Percentiles rank a stretch among this genome's conserved stretches.
phyloP scores from a whole-genome alignment of 2,797 vertebrate genomes.

The Eulemur rubriventer region DNA sequence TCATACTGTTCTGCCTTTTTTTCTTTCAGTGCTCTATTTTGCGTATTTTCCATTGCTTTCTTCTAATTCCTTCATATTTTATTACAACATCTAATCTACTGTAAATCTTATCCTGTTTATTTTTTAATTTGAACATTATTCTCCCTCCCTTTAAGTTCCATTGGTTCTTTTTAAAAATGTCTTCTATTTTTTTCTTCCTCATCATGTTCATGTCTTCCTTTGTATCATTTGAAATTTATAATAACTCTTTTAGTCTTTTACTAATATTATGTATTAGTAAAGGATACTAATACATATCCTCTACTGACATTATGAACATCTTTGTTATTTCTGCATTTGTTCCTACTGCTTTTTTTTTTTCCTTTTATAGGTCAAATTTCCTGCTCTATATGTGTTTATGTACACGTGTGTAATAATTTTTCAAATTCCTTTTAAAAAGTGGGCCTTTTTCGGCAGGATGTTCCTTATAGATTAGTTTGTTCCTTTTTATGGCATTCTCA shows the following conservation, averaged over 20 bases:
- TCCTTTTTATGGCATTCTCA: background rate
- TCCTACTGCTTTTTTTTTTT: background rate
- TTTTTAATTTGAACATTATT: constrained; percentile 11
- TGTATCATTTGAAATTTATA: background rate
- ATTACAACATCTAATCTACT: background rate
- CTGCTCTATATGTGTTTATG: background rate
- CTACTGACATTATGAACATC: background rate
- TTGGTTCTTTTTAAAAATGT: background rate
- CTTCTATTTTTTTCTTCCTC: background rate
- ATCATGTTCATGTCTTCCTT: background rate
- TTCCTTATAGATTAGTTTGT: background rate
- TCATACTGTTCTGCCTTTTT: background rate
- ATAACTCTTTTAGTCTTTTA: background rate
- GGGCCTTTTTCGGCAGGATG: background rate
- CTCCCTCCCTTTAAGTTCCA: background rate
- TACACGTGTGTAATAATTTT: background rate
- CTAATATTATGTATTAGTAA: background rate
- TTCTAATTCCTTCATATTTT: constrained; percentile 22
- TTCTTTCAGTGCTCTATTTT: background rate
- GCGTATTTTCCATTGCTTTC: background rate
- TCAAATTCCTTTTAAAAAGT: background rate
- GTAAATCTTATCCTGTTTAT: background rate
- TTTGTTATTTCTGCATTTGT: background rate
- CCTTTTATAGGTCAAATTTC: background rate
- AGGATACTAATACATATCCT: background rate